Base-by-base conservation (phyloP, 2,888 invertebrate genomes). In the Polyploca ridens region DNA sequence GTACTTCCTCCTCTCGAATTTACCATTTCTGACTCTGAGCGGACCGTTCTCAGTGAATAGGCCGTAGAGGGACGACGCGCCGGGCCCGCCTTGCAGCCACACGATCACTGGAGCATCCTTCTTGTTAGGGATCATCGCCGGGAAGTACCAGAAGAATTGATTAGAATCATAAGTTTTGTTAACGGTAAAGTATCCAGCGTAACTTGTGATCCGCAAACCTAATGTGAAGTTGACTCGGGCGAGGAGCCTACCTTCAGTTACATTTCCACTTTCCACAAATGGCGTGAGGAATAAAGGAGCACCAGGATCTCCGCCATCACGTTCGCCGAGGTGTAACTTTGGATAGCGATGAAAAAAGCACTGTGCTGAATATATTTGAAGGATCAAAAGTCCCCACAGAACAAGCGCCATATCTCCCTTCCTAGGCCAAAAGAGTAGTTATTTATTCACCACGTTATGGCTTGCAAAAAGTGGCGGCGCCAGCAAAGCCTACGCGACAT, bases 121-220 rank as follows among this genome's bases (percentile, higher is more conserved):
- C 3, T 87, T 89, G 49, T 90, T 84, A 0, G 91, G 88, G 3
- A 86, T 72, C 94, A 96, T 95, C 0, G 98, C 96, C 0, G 98
- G 98, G 84, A 98, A 98, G 83, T 97, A 98, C 98, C 98, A 98
- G 88, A 98, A 98, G 90, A 98, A 98, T 89, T 97, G 94, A 82
- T 98, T 98, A 0, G 98, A 97, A 74, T 97, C 95, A 79, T 94
- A 96, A 0, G 94, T 87, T 76, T 96, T 95, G 84, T 98, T 96
- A 0, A 98, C 98, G 0, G 98, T 98, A 64, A 98, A 94, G 83
- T 96, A 98, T 11, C 97, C 97, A n/a, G 97, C 95, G 81, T 96
- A 97, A 78, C 97, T 97, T 72, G 93, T 94, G 33, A 96, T 90
- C 14, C 94, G 90, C 44, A 91, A 94, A 86, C 94, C 92, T 62